A percentile compares a stretch with the other conserved stretches of the same genome.
Evolutionary conservation across 2,113 vertebrate species (phyloP).

Genomic region (Perca schrenkii): DNA sequence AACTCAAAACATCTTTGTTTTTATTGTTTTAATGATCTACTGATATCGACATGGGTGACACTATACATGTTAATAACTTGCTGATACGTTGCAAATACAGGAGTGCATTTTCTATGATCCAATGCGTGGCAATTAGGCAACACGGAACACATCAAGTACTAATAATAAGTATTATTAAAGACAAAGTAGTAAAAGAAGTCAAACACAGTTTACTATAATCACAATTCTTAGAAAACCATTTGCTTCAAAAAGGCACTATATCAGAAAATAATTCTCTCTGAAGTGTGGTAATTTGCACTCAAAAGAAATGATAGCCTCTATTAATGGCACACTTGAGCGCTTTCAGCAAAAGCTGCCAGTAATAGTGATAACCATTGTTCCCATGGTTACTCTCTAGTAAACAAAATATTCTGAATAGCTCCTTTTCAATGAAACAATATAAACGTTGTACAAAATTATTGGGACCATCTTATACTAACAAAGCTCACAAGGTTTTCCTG

Average conservation of each 20-base stretch:
- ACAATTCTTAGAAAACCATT: conserved; percentile 48
- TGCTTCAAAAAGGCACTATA: conserved; percentile 67
- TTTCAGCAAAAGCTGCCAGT: conserved; percentile 15
- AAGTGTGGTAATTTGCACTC: conserved; percentile 6
- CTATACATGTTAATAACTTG: conserved; percentile 37
- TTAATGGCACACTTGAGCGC: background rate
- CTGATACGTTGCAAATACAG: conserved; percentile 46
- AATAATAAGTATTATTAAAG: conserved; percentile 9
- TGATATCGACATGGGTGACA: conserved; percentile 39
- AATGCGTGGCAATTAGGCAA: conserved; percentile 49
- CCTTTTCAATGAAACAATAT: conserved; percentile 17
- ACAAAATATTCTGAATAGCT: conserved; percentile 19
- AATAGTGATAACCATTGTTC: conserved; percentile 6
- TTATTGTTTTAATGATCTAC: conserved; percentile 57
- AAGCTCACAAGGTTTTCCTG: background rate
- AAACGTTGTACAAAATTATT: conserved; percentile 34
- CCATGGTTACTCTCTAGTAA: conserved; percentile 3
- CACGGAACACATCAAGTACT: conserved; percentile 34
- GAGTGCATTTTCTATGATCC: conserved; percentile 54
- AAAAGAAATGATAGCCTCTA: conserved; percentile 11
- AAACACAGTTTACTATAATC: conserved; percentile 11
- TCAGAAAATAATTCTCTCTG: conserved; percentile 42
- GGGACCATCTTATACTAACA: background rate
- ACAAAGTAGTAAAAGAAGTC: conserved; percentile 22
- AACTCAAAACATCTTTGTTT: conserved; percentile 12